Evolutionary conservation across 1,140 invertebrate genomes (phyloP).

Genomic region (Uloborus diversus): DNA sequence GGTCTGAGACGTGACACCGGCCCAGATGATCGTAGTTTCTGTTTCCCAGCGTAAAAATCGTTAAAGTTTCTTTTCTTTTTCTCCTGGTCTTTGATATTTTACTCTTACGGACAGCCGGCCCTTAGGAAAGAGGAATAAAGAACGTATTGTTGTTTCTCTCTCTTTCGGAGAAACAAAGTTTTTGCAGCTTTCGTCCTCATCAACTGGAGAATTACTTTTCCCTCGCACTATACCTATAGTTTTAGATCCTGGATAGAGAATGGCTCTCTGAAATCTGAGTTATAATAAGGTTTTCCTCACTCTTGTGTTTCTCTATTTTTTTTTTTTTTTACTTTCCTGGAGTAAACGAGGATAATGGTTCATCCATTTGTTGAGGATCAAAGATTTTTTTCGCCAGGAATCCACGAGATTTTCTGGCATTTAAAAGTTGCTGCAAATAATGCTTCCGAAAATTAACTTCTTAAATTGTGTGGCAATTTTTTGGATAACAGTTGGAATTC

Average conservation of each 20-base stretch:
- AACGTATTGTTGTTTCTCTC: not conserved
- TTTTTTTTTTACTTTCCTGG: not conserved
- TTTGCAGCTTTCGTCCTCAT: constrained; percentile 19
- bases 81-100: not conserved
- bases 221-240: not conserved
- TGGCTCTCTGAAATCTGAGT: not conserved
- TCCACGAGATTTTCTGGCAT: too few species aligned
- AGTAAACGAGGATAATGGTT: not conserved
- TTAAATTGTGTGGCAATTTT: too few species aligned
- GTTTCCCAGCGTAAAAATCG: constrained; percentile 37
- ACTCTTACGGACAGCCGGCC: not conserved
- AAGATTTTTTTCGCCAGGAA: too few species aligned
- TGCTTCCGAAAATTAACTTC: too few species aligned
- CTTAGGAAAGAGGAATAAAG: not conserved
- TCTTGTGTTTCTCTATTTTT: not conserved
- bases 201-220: constrained; percentile 49
- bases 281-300: constrained; percentile 11
- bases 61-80: constrained; percentile 27
- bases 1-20: constrained; percentile 37
- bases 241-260: constrained; percentile 7
- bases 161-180: constrained; percentile 27
- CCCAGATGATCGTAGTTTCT: constrained; percentile 43
- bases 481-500: too few species aligned
- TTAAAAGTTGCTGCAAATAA: too few species aligned
- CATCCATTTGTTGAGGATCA: not conserved